These are phyloP conservation scores for Lasioglossum pauxillum DNA, from an alignment of 2,888 invertebrate genomes.

Conservation along the genomic window DNA sequence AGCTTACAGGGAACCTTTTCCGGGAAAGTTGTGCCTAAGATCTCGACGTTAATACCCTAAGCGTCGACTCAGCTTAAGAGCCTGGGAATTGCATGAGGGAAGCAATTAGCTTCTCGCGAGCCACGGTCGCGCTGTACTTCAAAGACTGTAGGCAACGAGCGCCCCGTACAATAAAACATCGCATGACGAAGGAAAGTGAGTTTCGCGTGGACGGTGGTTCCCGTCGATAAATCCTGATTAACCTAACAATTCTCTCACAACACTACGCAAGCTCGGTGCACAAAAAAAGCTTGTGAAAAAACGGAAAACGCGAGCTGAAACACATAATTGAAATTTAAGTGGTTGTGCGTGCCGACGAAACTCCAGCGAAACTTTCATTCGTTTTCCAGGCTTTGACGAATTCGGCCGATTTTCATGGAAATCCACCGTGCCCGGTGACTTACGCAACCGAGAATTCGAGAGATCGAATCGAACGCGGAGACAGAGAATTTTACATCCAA, in stretches of 20 bases:
- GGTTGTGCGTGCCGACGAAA: background rate
- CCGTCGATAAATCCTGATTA: conserved; percentile 18
- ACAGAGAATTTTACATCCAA: conserved; percentile 15
- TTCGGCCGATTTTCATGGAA: background rate
- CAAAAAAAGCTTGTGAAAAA: background rate
- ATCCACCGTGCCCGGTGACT: background rate
- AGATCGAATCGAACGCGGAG: background rate
- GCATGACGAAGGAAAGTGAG: conserved; percentile 41
- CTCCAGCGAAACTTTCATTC: background rate
- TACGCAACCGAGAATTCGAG: background rate
- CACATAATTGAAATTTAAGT: conserved; percentile 41
- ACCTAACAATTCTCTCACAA: background rate
- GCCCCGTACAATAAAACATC: conserved; percentile 13
- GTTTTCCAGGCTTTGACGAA: conserved; percentile 17
- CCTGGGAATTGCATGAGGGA: conserved; percentile 28
- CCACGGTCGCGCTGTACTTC: conserved; percentile 19
- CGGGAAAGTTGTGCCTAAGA: background rate
- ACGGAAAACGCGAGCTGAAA: background rate
- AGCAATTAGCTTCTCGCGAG: conserved; percentile 26
- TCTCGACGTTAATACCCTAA: background rate
- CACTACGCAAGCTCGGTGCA: background rate
- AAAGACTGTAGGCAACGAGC: background rate
- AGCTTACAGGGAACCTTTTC: background rate
- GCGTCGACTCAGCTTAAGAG: background rate
- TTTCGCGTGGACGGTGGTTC: conserved; percentile 21